Percentiles rank a stretch among this genome's conserved stretches.
Conservation (phyloP, 2,113 vertebrate genomes). For the Gopherus flavomarginatus region DNA sequence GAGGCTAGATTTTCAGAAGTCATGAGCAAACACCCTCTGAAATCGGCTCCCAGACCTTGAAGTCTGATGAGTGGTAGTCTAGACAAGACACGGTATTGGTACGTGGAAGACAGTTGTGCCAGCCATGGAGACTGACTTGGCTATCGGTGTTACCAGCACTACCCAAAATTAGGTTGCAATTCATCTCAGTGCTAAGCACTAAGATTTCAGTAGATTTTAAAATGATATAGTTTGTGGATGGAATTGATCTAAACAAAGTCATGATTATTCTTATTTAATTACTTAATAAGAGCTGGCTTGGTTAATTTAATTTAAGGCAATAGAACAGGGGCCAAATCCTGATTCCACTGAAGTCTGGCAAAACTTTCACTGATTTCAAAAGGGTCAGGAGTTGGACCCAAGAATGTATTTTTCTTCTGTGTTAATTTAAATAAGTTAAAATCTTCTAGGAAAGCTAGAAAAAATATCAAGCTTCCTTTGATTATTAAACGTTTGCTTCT, state of each 20-base stretch:
- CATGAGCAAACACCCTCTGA: neutral
- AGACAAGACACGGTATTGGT: neutral
- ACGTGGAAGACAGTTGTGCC: neutral
- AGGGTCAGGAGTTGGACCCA: neutral
- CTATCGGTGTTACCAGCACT: neutral
- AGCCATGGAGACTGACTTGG: neutral
- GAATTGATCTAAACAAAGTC: conserved; percentile 10
- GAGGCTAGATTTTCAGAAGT: neutral
- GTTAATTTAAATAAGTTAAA: neutral
- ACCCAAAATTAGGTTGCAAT: neutral
- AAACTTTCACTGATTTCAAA: conserved; percentile 27
- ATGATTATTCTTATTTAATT: conserved; percentile 42
- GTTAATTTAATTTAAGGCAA: conserved; percentile 25
- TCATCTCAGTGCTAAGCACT: neutral
- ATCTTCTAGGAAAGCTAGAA: neutral
- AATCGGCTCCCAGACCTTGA: neutral
- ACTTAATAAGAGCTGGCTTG: conserved; percentile 30
- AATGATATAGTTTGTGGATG: neutral
- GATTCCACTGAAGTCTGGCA: neutral
- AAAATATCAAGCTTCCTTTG: neutral
- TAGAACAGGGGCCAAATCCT: neutral
- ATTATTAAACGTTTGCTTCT: neutral
- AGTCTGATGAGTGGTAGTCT: neutral
- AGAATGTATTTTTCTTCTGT: neutral
- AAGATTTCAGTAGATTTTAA: neutral